These are phyloP conservation scores for Callionymus lyra DNA, from an alignment of 2,113 vertebrate genomes.

Conservation along the genomic window DNA sequence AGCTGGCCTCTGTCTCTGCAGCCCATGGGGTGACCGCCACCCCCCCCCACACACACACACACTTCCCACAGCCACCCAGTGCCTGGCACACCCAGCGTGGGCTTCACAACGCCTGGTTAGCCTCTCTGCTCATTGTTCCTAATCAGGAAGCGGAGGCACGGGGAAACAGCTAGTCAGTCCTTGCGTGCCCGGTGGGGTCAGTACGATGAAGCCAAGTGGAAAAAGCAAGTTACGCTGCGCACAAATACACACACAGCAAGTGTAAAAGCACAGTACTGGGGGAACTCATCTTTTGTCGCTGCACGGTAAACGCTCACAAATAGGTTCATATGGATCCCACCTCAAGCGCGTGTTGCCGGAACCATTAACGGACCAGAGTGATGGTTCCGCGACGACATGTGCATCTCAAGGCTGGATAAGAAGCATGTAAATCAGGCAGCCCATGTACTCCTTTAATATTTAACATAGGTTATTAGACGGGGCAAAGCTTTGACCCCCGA, in stretches of 20 bases:
- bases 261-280: slow-evolving; percentile 10
- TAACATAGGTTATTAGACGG: slow-evolving; percentile 76
- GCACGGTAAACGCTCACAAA: too few relatives aligned
- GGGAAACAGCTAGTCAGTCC: slow-evolving; percentile 57
- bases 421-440: slow-evolving; percentile 68
- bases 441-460: slow-evolving; percentile 73
- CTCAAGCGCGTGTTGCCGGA: too few relatives aligned
- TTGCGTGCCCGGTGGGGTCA: slow-evolving; percentile 64
- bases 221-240: slow-evolving; percentile 37
- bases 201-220: slow-evolving; percentile 52
- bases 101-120: slow-evolving; percentile 52
- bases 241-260: slow-evolving; percentile 6
- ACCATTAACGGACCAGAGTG: too few relatives aligned
- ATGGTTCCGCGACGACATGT: slow-evolving; percentile 25
- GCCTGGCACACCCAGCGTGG: slow-evolving; percentile 26
- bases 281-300: too few relatives aligned
- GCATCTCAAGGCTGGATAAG: slow-evolving; percentile 59
- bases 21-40: slow-evolving; percentile 22
- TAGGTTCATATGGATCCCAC: too few relatives aligned
- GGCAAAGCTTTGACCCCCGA: slow-evolving; percentile 69
- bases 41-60: slow-evolving; percentile 20
- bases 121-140: slow-evolving; percentile 58
- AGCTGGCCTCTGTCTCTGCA: slow-evolving; percentile 30
- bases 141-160: slow-evolving; percentile 64
- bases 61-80: slow-evolving; percentile 10